Conservation (phyloP, 2,797 vertebrate genomes). For the Girardinus metallicus region DNA sequence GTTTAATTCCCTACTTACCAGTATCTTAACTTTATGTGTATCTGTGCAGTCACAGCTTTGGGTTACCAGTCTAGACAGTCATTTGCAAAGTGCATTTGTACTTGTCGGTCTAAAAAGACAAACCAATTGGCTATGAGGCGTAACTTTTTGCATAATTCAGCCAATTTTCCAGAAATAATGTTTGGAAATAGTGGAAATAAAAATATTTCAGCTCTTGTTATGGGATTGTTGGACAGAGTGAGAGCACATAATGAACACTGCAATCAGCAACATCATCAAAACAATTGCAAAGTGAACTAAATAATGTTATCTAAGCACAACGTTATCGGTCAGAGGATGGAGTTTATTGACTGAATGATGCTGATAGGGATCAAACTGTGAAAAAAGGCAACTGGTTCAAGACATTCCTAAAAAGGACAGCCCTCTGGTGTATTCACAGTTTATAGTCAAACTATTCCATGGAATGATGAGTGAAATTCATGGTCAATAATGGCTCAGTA, state of each 20-base stretch:
- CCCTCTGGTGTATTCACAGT: not conserved
- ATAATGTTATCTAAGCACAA: slow-evolving; percentile 3
- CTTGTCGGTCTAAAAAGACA: not conserved
- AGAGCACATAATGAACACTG: slow-evolving; percentile 41
- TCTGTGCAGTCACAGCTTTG: slow-evolving; percentile 40
- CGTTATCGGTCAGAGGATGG: not conserved
- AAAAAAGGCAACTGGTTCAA: not conserved
- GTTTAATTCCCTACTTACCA: slow-evolving; percentile 28
- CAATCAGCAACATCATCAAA: slow-evolving; percentile 3
- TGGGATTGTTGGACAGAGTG: slow-evolving; percentile 35
- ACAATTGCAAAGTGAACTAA: not conserved
- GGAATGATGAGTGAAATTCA: not conserved
- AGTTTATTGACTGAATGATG: slow-evolving; percentile 1
- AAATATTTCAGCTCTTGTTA: slow-evolving; percentile 35
- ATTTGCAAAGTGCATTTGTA: slow-evolving; percentile 44
- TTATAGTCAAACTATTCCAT: not conserved
- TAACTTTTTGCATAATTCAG: slow-evolving; percentile 60
- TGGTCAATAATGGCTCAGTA: not conserved
- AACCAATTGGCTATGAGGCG: slow-evolving; percentile 40
- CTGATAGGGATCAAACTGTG: not conserved
- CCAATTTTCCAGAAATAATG: slow-evolving; percentile 30
- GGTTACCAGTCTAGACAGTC: slow-evolving; percentile 19
- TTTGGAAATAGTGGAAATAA: slow-evolving; percentile 27
- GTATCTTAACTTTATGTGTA: not conserved
- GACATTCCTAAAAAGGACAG: not conserved